Evolutionary conservation across 2,113 vertebrate species (phyloP).

Genomic region (Calidris pugnax): DNA sequence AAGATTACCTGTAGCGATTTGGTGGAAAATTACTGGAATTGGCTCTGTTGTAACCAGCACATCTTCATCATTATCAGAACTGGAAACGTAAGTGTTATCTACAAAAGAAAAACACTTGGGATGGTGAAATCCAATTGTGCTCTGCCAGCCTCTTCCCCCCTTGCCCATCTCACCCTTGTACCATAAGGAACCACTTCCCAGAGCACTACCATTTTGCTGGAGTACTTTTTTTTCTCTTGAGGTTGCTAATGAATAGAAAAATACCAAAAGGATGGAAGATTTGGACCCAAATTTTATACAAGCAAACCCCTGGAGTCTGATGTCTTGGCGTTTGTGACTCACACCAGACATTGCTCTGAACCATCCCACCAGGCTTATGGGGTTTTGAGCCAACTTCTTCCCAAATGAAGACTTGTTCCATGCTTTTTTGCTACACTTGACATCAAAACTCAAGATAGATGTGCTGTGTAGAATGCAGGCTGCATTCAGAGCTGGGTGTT

Average conservation of each 20-base stretch:
- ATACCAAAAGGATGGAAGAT: background rate
- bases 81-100: slow-evolving; percentile 92
- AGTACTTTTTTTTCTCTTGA: background rate
- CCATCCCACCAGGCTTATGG: rapidly evolving
- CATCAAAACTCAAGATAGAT: background rate
- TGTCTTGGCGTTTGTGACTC: background rate
- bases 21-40: slow-evolving; percentile 90
- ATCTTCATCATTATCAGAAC: slow-evolving; percentile 90
- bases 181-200: background rate
- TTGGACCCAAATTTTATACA: background rate
- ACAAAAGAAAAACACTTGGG: slow-evolving; percentile 20
- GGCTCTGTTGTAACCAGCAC: slow-evolving; percentile 90
- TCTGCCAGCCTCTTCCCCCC: background rate
- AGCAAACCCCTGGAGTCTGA: background rate
- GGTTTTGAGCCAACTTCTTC: background rate
- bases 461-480: background rate
- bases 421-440: background rate
- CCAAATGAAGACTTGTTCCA: background rate
- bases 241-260: background rate
- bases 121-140: background rate
- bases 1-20: slow-evolving; percentile 86
- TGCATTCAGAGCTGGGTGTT: background rate
- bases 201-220: background rate
- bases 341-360: background rate
- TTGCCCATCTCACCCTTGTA: background rate